A percentile compares a stretch with the other conserved stretches of the same genome.
phyloP scores from a whole-genome alignment of 2,113 vertebrate genomes.

The Proterorhinus semilunaris region DNA sequence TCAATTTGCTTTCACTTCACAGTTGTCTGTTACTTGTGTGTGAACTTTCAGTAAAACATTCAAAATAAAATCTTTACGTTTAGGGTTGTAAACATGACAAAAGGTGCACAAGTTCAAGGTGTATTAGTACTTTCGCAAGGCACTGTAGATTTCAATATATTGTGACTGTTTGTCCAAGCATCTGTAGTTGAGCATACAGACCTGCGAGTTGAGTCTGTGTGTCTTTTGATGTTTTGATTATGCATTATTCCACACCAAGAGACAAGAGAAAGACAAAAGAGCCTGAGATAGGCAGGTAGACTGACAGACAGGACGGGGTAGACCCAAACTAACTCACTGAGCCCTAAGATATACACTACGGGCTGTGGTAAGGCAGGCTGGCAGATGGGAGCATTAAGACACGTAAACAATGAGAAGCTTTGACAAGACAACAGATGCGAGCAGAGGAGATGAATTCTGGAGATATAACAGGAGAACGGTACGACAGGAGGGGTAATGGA shows the following conservation, averaged over 20 bases:
- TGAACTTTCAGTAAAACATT: no score
- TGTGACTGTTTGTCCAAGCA: conserved; percentile 10
- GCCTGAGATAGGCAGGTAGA: conserved; percentile 26
- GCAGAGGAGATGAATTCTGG: conserved; percentile 1
- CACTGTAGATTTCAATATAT: no score
- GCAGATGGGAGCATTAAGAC: conserved; percentile 40
- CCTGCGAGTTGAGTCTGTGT: conserved; percentile 12
- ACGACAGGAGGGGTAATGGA: neutral
- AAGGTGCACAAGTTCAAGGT: no score
- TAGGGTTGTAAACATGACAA: no score
- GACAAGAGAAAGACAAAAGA: conserved; percentile 27
- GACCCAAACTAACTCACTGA: conserved; percentile 13
- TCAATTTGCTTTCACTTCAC: no score
- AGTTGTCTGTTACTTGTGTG: no score
- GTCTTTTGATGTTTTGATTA: conserved; percentile 58
- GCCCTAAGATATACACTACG: conserved; percentile 24
- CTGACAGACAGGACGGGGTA: conserved; percentile 19
- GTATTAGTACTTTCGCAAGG: no score
- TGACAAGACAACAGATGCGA: conserved; percentile 18
- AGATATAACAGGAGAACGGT: neutral
- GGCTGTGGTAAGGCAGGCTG: conserved; percentile 35
- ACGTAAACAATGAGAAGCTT: conserved; percentile 40
- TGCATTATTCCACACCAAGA: conserved; percentile 43
- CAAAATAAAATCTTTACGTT: no score
- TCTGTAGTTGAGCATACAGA: conserved; percentile 52